Percentiles rank a stretch among this genome's conserved stretches.
Conservation (phyloP, 1,140 invertebrate species). For the Euura saliciscinereae region DNA sequence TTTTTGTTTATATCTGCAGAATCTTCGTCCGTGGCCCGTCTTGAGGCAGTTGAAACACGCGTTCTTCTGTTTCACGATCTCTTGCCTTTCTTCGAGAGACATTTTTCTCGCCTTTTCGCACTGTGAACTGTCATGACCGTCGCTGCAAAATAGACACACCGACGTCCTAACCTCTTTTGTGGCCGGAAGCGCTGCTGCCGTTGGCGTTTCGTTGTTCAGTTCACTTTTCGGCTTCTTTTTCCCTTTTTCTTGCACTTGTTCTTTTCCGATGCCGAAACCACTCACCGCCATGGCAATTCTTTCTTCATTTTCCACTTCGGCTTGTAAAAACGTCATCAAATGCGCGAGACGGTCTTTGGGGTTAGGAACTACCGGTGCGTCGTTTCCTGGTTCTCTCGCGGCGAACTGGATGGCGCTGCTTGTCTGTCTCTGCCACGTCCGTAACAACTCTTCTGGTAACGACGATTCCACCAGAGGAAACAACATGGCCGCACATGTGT, state of each 20-base stretch:
- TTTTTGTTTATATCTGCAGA: no score
- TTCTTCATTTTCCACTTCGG: slow-evolving; percentile 35
- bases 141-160: slow-evolving; percentile 25
- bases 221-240: slow-evolving; percentile 11
- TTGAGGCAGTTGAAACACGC: slow-evolving; percentile 29
- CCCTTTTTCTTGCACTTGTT: slow-evolving; percentile 12
- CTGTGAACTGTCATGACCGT: slow-evolving; percentile 15
- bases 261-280: slow-evolving; percentile 22
- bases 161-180: slow-evolving; percentile 6
- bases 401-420: slow-evolving; percentile 1
- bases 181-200: slow-evolving; percentile 18
- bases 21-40: no score
- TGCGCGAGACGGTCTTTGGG: slow-evolving; percentile 21
- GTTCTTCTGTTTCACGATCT: slow-evolving; percentile 20
- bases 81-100: slow-evolving; percentile 20
- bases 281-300: slow-evolving; percentile 31
- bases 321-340: slow-evolving; percentile 34
- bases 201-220: slow-evolving; percentile 15
- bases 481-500: slow-evolving; percentile 39
- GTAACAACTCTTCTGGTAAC: slow-evolving; percentile 39
- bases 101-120: slow-evolving; percentile 28
- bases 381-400: no score
- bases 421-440: slow-evolving; percentile 32
- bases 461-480: slow-evolving; percentile 44
- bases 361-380: no score